Percentiles rank a stretch among this genome's conserved stretches.
These are phyloP conservation scores for Apostichopus parvimensis DNA, from an alignment of 35 echinoderm and acorn worm species.

Conservation along the genomic window DNA sequence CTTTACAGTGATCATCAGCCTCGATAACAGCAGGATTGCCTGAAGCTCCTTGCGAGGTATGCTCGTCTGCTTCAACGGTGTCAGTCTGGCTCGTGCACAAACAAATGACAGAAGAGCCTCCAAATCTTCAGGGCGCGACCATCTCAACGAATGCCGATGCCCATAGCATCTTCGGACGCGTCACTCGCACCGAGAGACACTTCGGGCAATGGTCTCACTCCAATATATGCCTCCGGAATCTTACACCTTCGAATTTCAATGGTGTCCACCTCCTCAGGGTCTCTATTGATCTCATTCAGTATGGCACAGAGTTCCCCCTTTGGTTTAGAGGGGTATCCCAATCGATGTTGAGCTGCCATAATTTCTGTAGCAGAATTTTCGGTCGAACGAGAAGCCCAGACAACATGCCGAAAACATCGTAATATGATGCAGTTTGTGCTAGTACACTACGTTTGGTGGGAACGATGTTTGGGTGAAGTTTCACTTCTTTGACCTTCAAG, in stretches of 20 bases:
- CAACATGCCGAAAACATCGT: slow-evolving; percentile 74
- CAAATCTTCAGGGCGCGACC: slow-evolving; percentile 27
- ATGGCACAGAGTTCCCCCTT: slow-evolving; percentile 11
- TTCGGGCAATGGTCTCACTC: slow-evolving; percentile 66
- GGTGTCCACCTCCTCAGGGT: slow-evolving; percentile 39
- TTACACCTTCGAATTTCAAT: slow-evolving; percentile 74
- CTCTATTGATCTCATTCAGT: slow-evolving; percentile 51
- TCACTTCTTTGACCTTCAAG: slow-evolving; percentile 67
- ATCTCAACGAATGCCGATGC: slow-evolving; percentile 75
- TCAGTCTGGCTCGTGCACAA: slow-evolving; percentile 59
- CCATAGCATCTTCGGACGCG: no score
- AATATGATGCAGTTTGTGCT: slow-evolving; percentile 71
- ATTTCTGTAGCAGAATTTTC: slow-evolving; percentile 64
- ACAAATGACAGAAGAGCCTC: slow-evolving; percentile 72
- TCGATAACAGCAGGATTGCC: slow-evolving; percentile 58
- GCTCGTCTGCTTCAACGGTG: slow-evolving; percentile 75
- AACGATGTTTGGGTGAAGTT: not conserved
- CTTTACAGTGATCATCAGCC: slow-evolving; percentile 70
- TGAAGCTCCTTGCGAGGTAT: slow-evolving; percentile 75
- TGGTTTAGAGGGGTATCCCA: slow-evolving; percentile 62
- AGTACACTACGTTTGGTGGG: slow-evolving; percentile 70
- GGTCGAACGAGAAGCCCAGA: slow-evolving; percentile 54
- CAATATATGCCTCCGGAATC: slow-evolving; percentile 63
- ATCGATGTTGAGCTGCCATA: slow-evolving; percentile 72
- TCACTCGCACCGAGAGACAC: slow-evolving; percentile 74